Conservation (phyloP, 2,888 invertebrate species). For the Sesia bembeciformis region DNA sequence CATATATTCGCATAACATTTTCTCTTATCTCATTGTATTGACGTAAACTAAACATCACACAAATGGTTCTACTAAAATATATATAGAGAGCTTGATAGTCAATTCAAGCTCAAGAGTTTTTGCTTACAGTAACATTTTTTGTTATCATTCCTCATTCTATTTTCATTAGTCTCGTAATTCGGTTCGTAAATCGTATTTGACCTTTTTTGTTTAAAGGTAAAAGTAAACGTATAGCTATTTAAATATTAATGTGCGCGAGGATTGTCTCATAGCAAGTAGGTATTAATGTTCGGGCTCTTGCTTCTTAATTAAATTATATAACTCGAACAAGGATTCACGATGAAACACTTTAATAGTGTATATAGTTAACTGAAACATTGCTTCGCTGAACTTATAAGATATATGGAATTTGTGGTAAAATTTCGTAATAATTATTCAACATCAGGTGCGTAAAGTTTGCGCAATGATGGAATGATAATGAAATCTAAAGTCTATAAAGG, state of each 20-base stretch:
- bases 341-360: neutral
- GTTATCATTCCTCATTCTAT: conserved; percentile 8
- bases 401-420: too few species aligned
- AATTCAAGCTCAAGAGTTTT: too few species aligned
- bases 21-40: too few species aligned
- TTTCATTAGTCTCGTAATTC: conserved; percentile 5
- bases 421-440: too few species aligned
- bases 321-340: neutral
- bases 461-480: too few species aligned
- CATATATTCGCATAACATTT: too few species aligned
- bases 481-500: too few species aligned
- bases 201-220: conserved; percentile 21
- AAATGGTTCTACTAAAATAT: too few species aligned
- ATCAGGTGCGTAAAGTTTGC: too few species aligned
- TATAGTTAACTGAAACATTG: neutral
- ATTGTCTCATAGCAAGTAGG: conserved; percentile 12
- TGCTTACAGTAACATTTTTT: neutral
- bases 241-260: conserved; percentile 25
- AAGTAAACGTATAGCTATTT: conserved; percentile 22
- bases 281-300: conserved; percentile 3
- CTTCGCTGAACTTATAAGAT: too few species aligned
- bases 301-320: neutral
- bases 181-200: conserved; percentile 14
- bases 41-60: too few species aligned
- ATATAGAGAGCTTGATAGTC: too few species aligned